Evolutionary conservation across 2,113 vertebrate genomes (phyloP).

Genomic region (Aphyosemion australe): DNA sequence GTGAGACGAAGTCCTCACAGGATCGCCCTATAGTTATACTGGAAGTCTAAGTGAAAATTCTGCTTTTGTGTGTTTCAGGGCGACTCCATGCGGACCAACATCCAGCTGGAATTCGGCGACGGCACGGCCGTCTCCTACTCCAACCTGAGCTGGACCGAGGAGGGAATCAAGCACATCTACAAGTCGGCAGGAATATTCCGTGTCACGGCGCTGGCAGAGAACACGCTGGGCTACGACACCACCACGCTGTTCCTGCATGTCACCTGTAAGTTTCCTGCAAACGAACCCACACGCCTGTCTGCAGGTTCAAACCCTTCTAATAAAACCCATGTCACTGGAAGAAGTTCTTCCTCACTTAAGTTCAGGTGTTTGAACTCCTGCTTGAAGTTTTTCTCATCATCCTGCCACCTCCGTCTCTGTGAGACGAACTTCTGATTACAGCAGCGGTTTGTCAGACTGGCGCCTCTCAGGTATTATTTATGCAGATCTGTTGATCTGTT

Average conservation of each 20-base stretch:
- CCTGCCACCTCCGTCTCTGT: too few species aligned
- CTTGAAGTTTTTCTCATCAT: too few species aligned
- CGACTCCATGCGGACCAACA: constrained; percentile 91
- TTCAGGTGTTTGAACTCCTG: not conserved
- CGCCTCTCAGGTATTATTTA: too few species aligned
- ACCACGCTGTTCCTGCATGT: constrained; percentile 90
- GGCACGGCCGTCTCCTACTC: constrained; percentile 94
- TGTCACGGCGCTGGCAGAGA: constrained; percentile 90
- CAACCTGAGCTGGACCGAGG: constrained; percentile 93
- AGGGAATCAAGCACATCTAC: constrained; percentile 91
- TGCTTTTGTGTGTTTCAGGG: constrained; percentile 79
- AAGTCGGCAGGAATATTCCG: constrained; percentile 91
- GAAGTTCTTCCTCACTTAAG: not conserved
- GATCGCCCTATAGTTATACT: too few species aligned
- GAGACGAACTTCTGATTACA: too few species aligned
- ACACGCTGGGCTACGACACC: constrained; percentile 87
- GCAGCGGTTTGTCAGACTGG: too few species aligned
- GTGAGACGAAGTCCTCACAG: too few species aligned
- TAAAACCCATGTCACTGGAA: not conserved
- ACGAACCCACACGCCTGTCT: not conserved
- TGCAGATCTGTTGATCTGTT: too few species aligned
- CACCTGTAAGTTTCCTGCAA: constrained; percentile 83
- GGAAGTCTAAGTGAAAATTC: not conserved
- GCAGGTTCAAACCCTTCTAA: not conserved
- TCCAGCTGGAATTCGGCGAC: constrained; percentile 95